These are phyloP conservation scores for Azorinus chamasolen DNA, from an alignment of 2,888 invertebrate genomes.

Conservation along the genomic window DNA sequence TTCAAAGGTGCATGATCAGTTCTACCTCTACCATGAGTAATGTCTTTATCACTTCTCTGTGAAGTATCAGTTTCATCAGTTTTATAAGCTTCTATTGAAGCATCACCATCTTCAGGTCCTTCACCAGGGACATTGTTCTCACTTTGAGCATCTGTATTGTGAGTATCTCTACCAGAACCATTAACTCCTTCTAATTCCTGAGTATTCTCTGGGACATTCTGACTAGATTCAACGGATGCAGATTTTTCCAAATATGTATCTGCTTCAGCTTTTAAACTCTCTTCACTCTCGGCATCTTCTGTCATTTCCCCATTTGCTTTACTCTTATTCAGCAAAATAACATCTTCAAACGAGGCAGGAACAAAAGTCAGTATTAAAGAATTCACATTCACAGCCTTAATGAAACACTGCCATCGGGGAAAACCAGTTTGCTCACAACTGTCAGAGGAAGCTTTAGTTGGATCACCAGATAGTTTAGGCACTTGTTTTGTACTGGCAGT, in stretches of 20 bases:
- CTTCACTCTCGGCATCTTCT: no score
- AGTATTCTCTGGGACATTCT: background rate
- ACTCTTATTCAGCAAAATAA: conserved; percentile 77
- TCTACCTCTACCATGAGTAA: no score
- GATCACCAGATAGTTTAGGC: no score
- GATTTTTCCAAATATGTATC: no score
- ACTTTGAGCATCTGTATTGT: background rate
- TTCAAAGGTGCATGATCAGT: background rate
- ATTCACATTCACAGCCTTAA: conserved; percentile 89
- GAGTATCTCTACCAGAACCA: background rate
- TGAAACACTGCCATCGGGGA: conserved; percentile 90
- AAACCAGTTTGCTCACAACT: conserved; percentile 52
- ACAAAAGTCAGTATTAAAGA: conserved; percentile 90
- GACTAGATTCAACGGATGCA: background rate
- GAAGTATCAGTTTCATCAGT: no score
- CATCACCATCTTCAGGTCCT: background rate
- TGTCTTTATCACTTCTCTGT: no score
- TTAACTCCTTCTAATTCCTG: no score
- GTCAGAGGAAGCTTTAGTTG: background rate
- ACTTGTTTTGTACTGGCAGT: no score
- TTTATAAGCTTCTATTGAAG: background rate
- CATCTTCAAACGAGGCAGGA: conserved; percentile 89
- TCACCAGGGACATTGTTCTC: background rate
- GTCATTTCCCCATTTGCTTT: background rate
- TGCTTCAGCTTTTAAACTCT: no score